Base-by-base conservation (phyloP, 2,888 invertebrate genomes). In the Slavum lentiscoides region DNA sequence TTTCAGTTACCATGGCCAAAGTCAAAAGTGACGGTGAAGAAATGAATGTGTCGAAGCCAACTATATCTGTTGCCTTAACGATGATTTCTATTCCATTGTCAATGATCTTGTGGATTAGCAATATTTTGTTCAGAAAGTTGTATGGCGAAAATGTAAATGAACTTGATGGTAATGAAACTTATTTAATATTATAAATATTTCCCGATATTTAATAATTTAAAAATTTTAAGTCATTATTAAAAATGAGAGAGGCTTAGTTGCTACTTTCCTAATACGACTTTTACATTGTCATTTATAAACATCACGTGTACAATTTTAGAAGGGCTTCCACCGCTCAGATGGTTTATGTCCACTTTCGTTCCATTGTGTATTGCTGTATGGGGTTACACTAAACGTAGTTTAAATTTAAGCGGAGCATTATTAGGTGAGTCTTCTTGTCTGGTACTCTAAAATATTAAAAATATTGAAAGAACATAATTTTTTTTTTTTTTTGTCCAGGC, bases 81-180 rank as follows among this genome's bases (percentile, higher is more conserved):
- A 67, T 82, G 61, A 53, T 92, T 82, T 90, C 92, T 4, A 91
- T 93, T 85, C 93, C 93, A 11, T 84, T 93, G n/a, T 92, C 93
- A 0, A 90, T 93, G 88, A 89, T 92, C 39, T 89, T 93, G 88
- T 93, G 93, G 93, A 89, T 91, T 83, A 89, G 90, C 37, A 93
- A 93, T 86, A 87, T 92, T 83, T 87, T 91, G n/a, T 91, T 92
- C 85, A 89, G 90, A 72, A 80, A 80, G 62, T 64, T 80, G 0
- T 80, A 72, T 66, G 72, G 72, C 5, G 72, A 80, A 66, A 70
- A 64, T 80, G 19, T 21, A 23, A 72, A 64, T 66, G 72, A 80
- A 72, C 17, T 70, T 39, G 23, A 80, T 66, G 80, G 80, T 72
- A 80, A 55, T 6, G 6, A 19, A 72, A 19, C 0, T 90, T 89